Conservation (phyloP, 2,888 invertebrate species). For the Volucella inflata region DNA sequence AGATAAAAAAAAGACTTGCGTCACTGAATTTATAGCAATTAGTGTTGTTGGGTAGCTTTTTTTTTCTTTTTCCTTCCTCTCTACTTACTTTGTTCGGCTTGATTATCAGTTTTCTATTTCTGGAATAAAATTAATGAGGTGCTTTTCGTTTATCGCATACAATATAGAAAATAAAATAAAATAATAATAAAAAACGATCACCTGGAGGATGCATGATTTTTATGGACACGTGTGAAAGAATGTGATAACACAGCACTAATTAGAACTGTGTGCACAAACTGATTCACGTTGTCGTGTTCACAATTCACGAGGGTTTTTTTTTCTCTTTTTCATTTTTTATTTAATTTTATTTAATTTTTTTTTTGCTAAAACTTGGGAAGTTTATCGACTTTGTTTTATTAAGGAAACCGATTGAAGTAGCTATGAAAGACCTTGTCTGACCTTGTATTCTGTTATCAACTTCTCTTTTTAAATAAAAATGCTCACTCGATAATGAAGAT, state of each 20-base stretch:
- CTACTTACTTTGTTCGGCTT: conserved; percentile 23
- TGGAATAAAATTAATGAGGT: conserved; percentile 31
- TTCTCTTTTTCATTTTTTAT: conserved; percentile 6
- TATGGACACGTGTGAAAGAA: conserved; percentile 34
- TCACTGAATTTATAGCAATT: conserved; percentile 41
- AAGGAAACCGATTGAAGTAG: too few species aligned
- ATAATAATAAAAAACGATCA: conserved; percentile 24
- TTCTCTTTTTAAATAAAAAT: background rate
- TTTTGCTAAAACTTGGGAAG: background rate
- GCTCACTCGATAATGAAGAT: background rate
- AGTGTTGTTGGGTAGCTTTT: conserved; percentile 5
- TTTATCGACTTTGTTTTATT: background rate
- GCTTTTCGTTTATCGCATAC: conserved; percentile 7
- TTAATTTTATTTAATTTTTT: background rate
- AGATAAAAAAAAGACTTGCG: conserved; percentile 38
- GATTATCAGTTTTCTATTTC: conserved; percentile 45
- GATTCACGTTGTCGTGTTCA: conserved; percentile 14
- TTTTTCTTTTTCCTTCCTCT: background rate
- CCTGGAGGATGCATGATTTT: conserved; percentile 47
- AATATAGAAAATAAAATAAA: background rate
- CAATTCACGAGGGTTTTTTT: conserved; percentile 27
- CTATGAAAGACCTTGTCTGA: conserved; percentile 12
- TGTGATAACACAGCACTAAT: conserved; percentile 33
- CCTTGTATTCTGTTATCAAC: conserved; percentile 19
- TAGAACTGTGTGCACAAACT: conserved; percentile 35